A percentile compares a stretch with the other conserved stretches of the same genome.
phyloP scores from a whole-genome alignment of 2,113 vertebrate species.

The Atractosteus spatula region DNA sequence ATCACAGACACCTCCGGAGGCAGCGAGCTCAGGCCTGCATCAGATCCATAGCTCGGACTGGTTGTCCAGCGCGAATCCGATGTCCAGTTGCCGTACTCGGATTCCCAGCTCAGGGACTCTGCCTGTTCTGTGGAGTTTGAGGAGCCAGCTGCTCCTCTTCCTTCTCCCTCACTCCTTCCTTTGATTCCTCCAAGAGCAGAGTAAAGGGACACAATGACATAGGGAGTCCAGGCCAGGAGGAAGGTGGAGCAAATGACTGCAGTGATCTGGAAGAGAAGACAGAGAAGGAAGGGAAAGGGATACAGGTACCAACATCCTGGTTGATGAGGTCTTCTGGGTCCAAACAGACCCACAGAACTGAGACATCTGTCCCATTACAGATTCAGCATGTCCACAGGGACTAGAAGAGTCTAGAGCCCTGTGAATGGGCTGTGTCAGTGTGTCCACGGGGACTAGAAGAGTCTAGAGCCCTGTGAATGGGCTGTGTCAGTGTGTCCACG shows the following conservation, averaged over 20 bases:
- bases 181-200: slow-evolving; percentile 38
- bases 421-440: no score
- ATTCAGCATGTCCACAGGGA: no score
- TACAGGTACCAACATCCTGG: not conserved
- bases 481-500: no score
- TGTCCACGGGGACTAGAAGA: no score
- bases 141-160: not conserved
- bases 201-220: slow-evolving; percentile 47
- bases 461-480: no score
- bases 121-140: not conserved
- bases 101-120: no score
- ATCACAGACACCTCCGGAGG: slow-evolving; percentile 41
- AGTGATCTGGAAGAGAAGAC: slow-evolving; percentile 35
- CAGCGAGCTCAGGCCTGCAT: slow-evolving; percentile 23
- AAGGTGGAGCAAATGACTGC: slow-evolving; percentile 49
- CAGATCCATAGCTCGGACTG: not conserved
- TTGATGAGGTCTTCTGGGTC: no score
- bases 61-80: slow-evolving; percentile 1
- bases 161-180: not conserved
- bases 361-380: no score
- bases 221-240: slow-evolving; percentile 54
- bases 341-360: no score
- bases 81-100: not conserved
- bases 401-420: no score
- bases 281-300: not conserved